Base-by-base conservation (phyloP, 2,113 vertebrate genomes). In the Halcyon malimbica region DNA sequence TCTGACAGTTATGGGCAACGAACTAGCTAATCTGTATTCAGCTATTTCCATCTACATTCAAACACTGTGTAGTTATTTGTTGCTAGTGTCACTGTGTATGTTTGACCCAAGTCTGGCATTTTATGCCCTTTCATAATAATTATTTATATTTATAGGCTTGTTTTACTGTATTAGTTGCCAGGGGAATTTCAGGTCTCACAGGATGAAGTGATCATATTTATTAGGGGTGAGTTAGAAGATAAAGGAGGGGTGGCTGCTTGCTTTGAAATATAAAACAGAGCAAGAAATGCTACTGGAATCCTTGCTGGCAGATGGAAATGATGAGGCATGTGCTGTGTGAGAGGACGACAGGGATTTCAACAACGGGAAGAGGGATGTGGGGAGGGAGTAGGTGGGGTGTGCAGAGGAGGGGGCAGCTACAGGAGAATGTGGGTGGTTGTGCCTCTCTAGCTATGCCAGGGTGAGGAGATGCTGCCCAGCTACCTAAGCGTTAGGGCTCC, bases 111-210 rank as follows among this genome's bases (percentile, higher is more conserved):
- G 62, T 84, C 60, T 75, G 86, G 83, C 95, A 90, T 89, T 94
- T 91, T 87, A 78, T 83, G 74, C 92, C 91, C 87, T 95, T 96
- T 95, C 84, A 84, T 95, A 77, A 83, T 91, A 95, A 96, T 95
- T 95, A 94, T 96, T 97, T 95, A 76, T 90, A 95, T 96, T 94
- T 96, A 94, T 91, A 53, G 81, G 44, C 67, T 91, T 93, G 57
- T 87, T 94, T 94, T 76, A 95, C 70, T 63, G 44, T 91, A 79
- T 83, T 91, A 67, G 69, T 71, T 89, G 31, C 57, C 57, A 62
- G 33, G 74, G 54, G 83, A 82, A 68, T 91, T 95, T 94, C 74
- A 73, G 63, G 59, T 89, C 89, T 50, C 28, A 0, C 20, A 63
- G 84, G 89, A 69, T 90, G 78, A 87, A 96, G n/a, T 7, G 14